phyloP scores from a whole-genome alignment of 64 coral and sea anemone genomes.

The Montipora foliosa region DNA sequence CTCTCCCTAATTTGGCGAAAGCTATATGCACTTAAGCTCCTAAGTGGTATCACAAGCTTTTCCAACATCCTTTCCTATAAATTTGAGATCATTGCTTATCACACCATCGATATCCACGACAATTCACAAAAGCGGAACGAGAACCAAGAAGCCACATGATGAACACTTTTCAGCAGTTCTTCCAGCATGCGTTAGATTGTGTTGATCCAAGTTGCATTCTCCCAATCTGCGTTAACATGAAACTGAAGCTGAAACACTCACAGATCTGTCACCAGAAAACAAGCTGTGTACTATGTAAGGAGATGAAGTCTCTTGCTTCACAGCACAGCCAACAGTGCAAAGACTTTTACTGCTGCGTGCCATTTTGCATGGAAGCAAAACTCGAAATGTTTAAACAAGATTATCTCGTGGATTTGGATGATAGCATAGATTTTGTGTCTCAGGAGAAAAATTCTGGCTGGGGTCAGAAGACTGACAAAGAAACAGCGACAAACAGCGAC shows the following conservation, averaged over 20 bases:
- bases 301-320: constrained; percentile 9
- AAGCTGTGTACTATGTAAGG: background rate
- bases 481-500: background rate
- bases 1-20: no score
- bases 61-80: background rate
- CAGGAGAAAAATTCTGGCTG: background rate
- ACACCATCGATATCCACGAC: no score
- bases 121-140: no score
- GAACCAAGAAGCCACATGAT: no score
- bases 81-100: no score
- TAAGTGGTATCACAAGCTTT: no score
- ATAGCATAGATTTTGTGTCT: background rate
- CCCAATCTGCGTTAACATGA: constrained; percentile 6
- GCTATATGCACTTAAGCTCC: no score
- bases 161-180: background rate
- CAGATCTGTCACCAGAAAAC: background rate
- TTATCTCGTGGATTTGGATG: background rate
- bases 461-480: background rate
- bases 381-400: background rate
- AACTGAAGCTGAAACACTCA: background rate
- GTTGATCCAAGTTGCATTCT: background rate
- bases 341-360: background rate
- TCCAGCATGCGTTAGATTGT: background rate
- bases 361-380: constrained; percentile 16
- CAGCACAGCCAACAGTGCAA: background rate